These are phyloP conservation scores for Drosophila funebris DNA, from an alignment of 1,140 invertebrate species.

Conservation along the genomic window DNA sequence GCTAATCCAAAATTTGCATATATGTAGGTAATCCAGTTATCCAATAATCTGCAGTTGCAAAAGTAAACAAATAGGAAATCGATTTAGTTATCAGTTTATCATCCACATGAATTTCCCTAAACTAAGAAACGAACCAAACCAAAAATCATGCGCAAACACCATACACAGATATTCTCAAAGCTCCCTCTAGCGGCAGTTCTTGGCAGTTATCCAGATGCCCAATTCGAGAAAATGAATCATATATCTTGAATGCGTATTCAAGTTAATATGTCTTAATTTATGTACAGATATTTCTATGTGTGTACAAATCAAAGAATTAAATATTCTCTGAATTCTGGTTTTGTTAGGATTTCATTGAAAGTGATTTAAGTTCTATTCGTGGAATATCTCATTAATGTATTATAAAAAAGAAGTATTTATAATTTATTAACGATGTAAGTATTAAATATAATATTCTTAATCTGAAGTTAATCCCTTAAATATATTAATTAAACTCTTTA, in stretches of 20 bases:
- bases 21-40: background rate
- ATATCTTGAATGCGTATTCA: background rate
- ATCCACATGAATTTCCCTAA: constrained; percentile 24
- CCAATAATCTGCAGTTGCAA: constrained; percentile 24
- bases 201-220: background rate
- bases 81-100: constrained; percentile 8
- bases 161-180: background rate
- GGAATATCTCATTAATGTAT: too few relatives aligned
- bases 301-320: background rate
- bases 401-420: too few relatives aligned
- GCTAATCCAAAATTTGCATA: constrained; percentile 33
- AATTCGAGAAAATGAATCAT: background rate
- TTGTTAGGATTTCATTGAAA: too few relatives aligned
- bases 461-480: too few relatives aligned
- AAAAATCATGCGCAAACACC: constrained; percentile 20
- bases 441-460: too few relatives aligned
- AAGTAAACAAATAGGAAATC: background rate
- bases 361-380: too few relatives aligned
- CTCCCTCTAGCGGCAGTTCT: constrained; percentile 37
- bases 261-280: background rate
- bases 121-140: constrained; percentile 46
- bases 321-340: too few relatives aligned
- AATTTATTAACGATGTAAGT: too few relatives aligned
- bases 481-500: too few relatives aligned
- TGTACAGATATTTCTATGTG: background rate